Conservation (phyloP, 2,888 invertebrate species). For the Mythimna impura region DNA sequence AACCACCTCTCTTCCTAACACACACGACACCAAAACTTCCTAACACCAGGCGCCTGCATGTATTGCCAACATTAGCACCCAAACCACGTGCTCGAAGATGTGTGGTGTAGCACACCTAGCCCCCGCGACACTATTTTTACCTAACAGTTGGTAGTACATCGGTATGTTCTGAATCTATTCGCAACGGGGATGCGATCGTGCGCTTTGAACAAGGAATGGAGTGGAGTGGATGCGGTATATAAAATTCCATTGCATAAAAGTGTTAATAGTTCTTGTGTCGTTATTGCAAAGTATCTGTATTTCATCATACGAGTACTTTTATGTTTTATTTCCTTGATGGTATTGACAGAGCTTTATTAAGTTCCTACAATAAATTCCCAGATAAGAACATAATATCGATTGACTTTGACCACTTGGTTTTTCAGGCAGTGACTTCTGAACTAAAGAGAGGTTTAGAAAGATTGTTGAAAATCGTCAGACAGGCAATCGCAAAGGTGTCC, state of each 20-base stretch:
- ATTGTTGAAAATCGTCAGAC: no score
- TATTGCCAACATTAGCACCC: conserved; percentile 33
- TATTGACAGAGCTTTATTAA: no score
- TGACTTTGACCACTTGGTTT: no score
- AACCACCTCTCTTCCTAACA: conserved; percentile 5
- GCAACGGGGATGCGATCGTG: conserved; percentile 64
- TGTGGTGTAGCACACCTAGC: conserved; percentile 62
- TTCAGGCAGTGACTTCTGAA: no score
- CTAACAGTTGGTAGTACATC: conserved; percentile 60
- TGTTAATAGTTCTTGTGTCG: background rate
- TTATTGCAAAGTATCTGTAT: no score
- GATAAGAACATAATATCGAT: no score
- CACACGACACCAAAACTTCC: background rate
- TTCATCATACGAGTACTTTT: no score
- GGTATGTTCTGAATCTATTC: conserved; percentile 72
- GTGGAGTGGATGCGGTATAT: conserved; percentile 34
- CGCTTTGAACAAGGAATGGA: conserved; percentile 8
- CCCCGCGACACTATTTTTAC: conserved; percentile 65
- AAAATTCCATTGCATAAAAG: background rate
- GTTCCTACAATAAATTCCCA: no score
- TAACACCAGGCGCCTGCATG: conserved; percentile 31
- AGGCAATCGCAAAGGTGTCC: no score
- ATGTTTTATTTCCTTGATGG: no score
- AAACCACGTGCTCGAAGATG: conserved; percentile 55
- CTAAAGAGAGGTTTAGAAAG: no score